These are phyloP conservation scores for Varecia variegata DNA, from an alignment of 2,797 vertebrate species.

Conservation along the genomic window DNA sequence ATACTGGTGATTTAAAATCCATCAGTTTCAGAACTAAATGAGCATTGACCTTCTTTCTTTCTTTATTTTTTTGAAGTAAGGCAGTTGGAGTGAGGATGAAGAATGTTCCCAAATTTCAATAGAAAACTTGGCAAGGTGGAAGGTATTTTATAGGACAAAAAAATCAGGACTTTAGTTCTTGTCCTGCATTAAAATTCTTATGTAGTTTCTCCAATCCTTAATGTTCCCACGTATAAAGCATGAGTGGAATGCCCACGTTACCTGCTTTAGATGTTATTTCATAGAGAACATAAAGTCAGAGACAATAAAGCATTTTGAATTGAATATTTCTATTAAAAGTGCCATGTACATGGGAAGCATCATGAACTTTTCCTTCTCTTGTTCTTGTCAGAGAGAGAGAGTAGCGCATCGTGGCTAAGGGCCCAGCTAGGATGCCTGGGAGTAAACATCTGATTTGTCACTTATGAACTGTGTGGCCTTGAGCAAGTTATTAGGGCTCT, in stretches of 20 bases:
- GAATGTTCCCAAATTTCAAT: background rate
- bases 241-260: background rate
- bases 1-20: background rate
- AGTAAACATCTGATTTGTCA: background rate
- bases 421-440: background rate
- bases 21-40: background rate
- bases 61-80: background rate
- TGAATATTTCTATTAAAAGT: background rate
- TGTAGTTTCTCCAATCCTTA: background rate
- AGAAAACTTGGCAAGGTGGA: background rate
- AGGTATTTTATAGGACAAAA: background rate
- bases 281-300: background rate
- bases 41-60: background rate
- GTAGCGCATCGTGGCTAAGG: background rate
- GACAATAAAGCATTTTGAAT: background rate
- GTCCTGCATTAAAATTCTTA: background rate
- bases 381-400: background rate
- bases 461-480: background rate
- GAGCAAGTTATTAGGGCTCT: background rate
- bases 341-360: background rate
- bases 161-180: background rate
- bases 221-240: background rate
- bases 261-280: background rate
- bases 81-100: background rate
- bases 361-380: background rate